Evolutionary conservation across 1,140 invertebrate species (phyloP).

Genomic region (Drosophila ercepeae): DNA sequence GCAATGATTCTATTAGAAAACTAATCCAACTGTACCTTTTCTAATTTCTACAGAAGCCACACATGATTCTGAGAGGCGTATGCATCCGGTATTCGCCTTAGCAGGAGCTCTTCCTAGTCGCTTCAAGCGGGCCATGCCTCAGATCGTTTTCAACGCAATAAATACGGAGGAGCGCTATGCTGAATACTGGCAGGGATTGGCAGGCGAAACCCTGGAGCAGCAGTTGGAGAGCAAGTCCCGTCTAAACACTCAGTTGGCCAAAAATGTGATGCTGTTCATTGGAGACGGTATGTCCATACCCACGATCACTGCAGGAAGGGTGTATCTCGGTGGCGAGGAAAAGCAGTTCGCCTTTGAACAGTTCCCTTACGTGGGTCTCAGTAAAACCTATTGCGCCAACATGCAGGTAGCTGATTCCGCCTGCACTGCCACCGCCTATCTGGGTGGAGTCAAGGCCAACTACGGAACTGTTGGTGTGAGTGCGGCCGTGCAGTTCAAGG

Average conservation of each 20-base stretch:
- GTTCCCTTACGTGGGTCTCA: constrained; percentile 75
- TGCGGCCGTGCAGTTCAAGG: constrained; percentile 85
- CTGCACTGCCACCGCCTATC: constrained; percentile 89
- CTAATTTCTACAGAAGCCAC: constrained; percentile 20
- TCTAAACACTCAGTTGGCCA: constrained; percentile 85
- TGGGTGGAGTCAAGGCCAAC: constrained; percentile 93
- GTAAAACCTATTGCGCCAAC: constrained; percentile 89
- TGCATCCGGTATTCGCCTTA: constrained; percentile 64
- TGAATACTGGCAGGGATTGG: constrained; percentile 77
- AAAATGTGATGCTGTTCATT: constrained; percentile 90
- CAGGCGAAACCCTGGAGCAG: constrained; percentile 61
- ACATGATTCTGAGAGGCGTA: constrained; percentile 55
- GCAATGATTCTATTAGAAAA: background rate
- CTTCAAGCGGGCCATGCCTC: constrained; percentile 71
- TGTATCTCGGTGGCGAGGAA: constrained; percentile 89
- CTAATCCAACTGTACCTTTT: constrained; percentile 44
- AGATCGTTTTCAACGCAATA: constrained; percentile 54
- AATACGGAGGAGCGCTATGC: constrained; percentile 66
- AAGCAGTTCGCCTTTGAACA: constrained; percentile 88
- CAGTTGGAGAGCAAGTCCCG: constrained; percentile 73
- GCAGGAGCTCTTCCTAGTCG: background rate
- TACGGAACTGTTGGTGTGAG: constrained; percentile 90
- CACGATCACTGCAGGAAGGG: constrained; percentile 88
- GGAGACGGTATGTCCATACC: constrained; percentile 90
- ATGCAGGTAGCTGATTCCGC: constrained; percentile 88